Conservation (phyloP, 2,888 invertebrate genomes). For the Labia minor region DNA sequence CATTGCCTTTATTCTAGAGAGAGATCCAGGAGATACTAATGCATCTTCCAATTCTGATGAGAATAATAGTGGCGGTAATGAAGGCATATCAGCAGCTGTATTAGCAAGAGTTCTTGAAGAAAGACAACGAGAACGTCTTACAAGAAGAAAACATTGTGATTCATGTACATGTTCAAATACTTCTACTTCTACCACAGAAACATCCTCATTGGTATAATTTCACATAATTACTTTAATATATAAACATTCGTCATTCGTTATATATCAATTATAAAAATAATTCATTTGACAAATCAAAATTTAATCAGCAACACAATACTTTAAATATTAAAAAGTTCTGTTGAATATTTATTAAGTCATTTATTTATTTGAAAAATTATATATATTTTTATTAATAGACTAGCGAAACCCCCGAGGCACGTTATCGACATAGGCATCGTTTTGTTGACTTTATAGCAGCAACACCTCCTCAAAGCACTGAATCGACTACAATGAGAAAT, state of each 20-base stretch:
- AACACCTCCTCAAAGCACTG: background rate
- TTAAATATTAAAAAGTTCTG: too few relatives aligned
- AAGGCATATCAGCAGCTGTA: constrained; percentile 64
- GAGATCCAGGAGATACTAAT: constrained; percentile 30
- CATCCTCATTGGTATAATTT: background rate
- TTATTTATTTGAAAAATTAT: too few relatives aligned
- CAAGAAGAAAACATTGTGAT: constrained; percentile 66
- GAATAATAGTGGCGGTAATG: background rate
- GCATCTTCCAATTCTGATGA: constrained; percentile 3
- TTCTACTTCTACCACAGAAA: background rate
- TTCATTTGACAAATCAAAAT: too few relatives aligned
- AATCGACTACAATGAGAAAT: background rate
- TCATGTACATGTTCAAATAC: constrained; percentile 59
- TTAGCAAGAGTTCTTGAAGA: constrained; percentile 88
- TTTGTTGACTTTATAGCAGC: background rate
- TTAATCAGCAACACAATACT: too few relatives aligned
- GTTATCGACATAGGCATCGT: background rate
- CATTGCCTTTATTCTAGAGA: constrained; percentile 28
- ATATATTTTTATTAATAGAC: background rate
- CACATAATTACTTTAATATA: too few relatives aligned
- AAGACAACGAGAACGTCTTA: constrained; percentile 62
- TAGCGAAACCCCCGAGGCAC: background rate
- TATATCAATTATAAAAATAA: too few relatives aligned
- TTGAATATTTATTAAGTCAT: too few relatives aligned
- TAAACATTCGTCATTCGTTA: too few relatives aligned